phyloP scores from a whole-genome alignment of 2,888 invertebrate species.

The Phalangium opilio region DNA sequence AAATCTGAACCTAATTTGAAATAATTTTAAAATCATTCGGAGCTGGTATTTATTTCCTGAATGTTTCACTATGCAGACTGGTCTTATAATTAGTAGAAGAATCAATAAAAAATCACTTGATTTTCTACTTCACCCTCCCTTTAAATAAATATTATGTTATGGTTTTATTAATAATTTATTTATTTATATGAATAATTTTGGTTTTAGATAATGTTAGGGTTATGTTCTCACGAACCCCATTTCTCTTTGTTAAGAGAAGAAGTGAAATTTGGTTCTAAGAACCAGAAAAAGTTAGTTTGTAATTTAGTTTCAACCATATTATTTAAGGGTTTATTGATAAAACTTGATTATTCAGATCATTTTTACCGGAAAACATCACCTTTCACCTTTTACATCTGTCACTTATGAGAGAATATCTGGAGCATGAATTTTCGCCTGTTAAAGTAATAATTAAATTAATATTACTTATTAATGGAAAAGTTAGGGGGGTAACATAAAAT shows the following conservation, averaged over 20 bases:
- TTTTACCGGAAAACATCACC: slow-evolving; percentile 71
- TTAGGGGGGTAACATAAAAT: too few species aligned
- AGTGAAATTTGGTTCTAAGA: slow-evolving; percentile 39
- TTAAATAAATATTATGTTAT: too few species aligned
- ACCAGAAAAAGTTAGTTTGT: slow-evolving; percentile 23
- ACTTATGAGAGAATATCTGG: slow-evolving; percentile 77
- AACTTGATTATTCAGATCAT: slow-evolving; percentile 28
- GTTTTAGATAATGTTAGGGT: slow-evolving; percentile 73
- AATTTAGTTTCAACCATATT: not conserved
- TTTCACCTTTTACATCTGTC: slow-evolving; percentile 87
- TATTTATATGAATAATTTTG: too few species aligned
- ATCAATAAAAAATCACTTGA: too few species aligned
- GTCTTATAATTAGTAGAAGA: too few species aligned
- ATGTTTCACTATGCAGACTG: too few species aligned
- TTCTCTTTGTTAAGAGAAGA: slow-evolving; percentile 89
- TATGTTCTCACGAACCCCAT: slow-evolving; percentile 88
- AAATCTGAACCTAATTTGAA: too few species aligned
- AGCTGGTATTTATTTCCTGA: too few species aligned
- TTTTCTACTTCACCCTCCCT: too few species aligned
- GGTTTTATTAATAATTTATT: slow-evolving; percentile 1
- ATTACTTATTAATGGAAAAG: too few species aligned
- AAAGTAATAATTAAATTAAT: slow-evolving; percentile 40
- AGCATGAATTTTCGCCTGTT: slow-evolving; percentile 59
- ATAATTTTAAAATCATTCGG: too few species aligned
- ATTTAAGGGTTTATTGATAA: not conserved